These are phyloP conservation scores for Lepisosteus oculatus DNA, from an alignment of 2,113 vertebrate genomes.

Conservation along the genomic window DNA sequence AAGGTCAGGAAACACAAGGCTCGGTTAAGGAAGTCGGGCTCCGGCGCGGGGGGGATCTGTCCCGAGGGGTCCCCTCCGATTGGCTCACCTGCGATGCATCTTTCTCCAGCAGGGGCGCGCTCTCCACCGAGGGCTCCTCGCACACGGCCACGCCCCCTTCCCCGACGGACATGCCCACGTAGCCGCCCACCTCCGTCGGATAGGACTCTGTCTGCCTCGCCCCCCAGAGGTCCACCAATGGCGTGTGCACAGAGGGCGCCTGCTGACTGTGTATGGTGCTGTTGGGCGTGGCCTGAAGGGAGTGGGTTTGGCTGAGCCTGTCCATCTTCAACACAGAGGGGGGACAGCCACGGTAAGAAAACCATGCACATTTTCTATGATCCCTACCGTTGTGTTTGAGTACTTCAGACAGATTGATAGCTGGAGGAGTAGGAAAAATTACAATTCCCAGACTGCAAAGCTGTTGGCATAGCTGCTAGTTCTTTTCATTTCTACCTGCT, in stretches of 20 bases:
- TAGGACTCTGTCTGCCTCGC: conserved; percentile 69
- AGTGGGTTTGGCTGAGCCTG: conserved; percentile 65
- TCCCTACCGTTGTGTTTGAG: too few relatives aligned
- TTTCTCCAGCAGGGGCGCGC: conserved; percentile 80
- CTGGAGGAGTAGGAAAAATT: too few relatives aligned
- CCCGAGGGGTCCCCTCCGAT: neutral
- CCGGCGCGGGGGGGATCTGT: too few relatives aligned
- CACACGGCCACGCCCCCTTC: conserved; percentile 62
- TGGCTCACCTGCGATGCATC: conserved; percentile 49
- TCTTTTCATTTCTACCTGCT: conserved; percentile 48
- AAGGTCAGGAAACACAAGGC: too few relatives aligned
- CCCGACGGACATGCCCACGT: conserved; percentile 69
- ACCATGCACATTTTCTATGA: neutral
- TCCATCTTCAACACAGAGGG: conserved; percentile 58
- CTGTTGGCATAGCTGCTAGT: too few relatives aligned
- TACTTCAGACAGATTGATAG: too few relatives aligned
- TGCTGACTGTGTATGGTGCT: conserved; percentile 72
- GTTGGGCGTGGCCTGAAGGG: conserved; percentile 72
- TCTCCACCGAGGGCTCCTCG: conserved; percentile 74
- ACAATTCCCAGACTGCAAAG: too few relatives aligned
- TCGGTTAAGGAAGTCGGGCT: too few relatives aligned
- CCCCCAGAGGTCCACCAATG: conserved; percentile 83
- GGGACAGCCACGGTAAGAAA: conserved; percentile 18
- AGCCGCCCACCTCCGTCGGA: conserved; percentile 67
- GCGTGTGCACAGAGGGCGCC: conserved; percentile 69